Evolutionary conservation across 2,113 vertebrate species (phyloP), one percentile per base, ranked within the genome.

Genomic region (Carollia perspicillata): DNA sequence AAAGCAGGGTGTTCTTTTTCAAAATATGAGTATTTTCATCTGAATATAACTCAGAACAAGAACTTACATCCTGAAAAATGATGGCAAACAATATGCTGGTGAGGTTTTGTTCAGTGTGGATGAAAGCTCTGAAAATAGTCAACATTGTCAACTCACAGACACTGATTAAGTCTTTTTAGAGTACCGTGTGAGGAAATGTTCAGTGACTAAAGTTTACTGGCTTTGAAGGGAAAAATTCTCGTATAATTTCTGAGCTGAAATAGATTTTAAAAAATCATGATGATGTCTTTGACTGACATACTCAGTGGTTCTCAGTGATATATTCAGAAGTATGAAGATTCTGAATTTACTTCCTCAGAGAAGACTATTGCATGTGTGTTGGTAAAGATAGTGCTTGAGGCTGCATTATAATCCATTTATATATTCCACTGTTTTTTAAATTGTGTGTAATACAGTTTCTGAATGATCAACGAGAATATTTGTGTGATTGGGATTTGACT

Each of bases 161-260:
- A 89, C n/a, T 72, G 84, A 72, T 72, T 42, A 26, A 60, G 33
- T 66, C 65, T 80, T 95, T 90, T 86, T 33, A 96, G 49, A 49
- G 2, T 40, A 42, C 28, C 23, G 1, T 60, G 53, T 91, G 47
- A 91, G 89, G 72, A 86, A 85, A 89, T 81, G n/a, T 44, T 6
- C 44, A 77, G 20, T 71, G 26, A 75, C 23, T 90, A 10, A 89
- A 77, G 20, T 91, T n/a, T 44, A 16, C 10, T 85, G 66, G 14
- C 30, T 85, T 40, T 88, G 69, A 84, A 86, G 33, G 17, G 13
- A 85, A 83, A 71, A 13, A 60, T 58, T 85, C 12, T 92, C 33
- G 60, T 65, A 23, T 58, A 51, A 81, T 78, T 97, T 95, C 37
- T 92, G n/a, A 78, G 40, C n/a, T 33, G 35, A 85, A 74, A 78